Base-by-base conservation (phyloP, 2,888 invertebrate genomes). In the Entomobrya multifasciata region DNA sequence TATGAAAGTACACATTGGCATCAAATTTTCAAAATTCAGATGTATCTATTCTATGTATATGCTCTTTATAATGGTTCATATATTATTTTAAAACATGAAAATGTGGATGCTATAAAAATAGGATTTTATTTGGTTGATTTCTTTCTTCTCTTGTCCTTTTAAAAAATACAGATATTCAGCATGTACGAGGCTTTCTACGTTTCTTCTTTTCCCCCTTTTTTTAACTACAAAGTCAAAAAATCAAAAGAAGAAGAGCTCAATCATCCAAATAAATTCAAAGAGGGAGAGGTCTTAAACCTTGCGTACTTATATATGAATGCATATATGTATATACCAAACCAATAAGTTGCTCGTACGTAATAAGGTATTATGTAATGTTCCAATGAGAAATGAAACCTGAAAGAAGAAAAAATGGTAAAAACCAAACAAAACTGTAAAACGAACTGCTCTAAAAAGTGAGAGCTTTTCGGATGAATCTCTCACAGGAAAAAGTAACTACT, bases 211-310 rank as follows among this genome's bases (percentile, higher is more conserved):
- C 55, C 65, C 65, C 77, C 55, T 77, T 36, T 67, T 36, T 36
- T 67, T 36, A 36, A 65, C 30, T 67, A 67, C 62, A 84, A 84
- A 84, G 84, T 84, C 84, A 67, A 77, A 84, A 82, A 84, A 84
- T 84, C 84, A 76, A 83, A 83, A 57, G 72, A 72, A 81, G 70
- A 81, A 81, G 80, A 80, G 81, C 72, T 70, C 81, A 81, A 72
- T 81, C 81, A 81, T 81, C 81, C 81, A 81, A 72, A 36, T 70
- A 81, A 81, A 81, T 72, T 81, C 57, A 67, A 67, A 67, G 11
- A 49, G 52, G 72, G 52, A 52, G 49, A 44, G 52, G 22, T 47
- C 25, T 36, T 22, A 70, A 72, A 72, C 17, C n/a, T 17, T 30
- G 25, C 70, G n/a, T n/a, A n/a, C n/a, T n/a, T n/a, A n/a, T n/a